Evolutionary conservation across 2,797 vertebrate species (phyloP).

Genomic region (Poeciliopsis paucimaculata): DNA sequence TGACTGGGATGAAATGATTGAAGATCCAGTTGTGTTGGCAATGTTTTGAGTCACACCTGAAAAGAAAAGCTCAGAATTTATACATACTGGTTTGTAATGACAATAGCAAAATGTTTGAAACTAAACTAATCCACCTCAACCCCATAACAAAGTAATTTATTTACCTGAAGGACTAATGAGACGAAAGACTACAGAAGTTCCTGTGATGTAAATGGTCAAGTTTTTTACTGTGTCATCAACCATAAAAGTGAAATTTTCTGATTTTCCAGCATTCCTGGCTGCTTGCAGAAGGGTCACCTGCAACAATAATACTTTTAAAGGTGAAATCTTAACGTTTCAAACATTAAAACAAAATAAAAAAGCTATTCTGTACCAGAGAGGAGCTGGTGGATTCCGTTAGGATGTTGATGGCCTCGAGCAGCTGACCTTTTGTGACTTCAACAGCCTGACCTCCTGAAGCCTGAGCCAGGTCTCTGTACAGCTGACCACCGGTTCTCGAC

Average conservation of each 20-base stretch:
- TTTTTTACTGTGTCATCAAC: constrained; percentile 53
- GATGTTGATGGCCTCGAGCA: constrained; percentile 58
- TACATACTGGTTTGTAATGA: too few species aligned
- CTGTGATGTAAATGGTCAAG: constrained; percentile 61
- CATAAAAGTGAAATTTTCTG: constrained; percentile 48
- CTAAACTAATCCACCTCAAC: too few species aligned
- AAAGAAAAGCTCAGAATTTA: background rate
- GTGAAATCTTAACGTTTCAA: background rate
- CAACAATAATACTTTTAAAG: background rate
- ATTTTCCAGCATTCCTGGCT: constrained; percentile 41
- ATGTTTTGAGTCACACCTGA: constrained; percentile 54
- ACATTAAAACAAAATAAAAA: too few species aligned
- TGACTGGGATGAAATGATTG: constrained; percentile 40
- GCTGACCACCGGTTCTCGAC: constrained; percentile 12
- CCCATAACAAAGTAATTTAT: too few species aligned
- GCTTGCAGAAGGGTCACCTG: constrained; percentile 67
- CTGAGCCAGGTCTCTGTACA: constrained; percentile 72
- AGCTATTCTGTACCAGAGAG: constrained; percentile 56
- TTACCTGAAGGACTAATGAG: constrained; percentile 64
- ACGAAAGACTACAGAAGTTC: constrained; percentile 29
- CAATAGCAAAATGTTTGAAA: too few species aligned
- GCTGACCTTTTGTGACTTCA: constrained; percentile 57
- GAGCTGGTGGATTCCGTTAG: constrained; percentile 60
- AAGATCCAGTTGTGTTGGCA: constrained; percentile 14
- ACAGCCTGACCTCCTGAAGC: constrained; percentile 72